These are phyloP conservation scores for Aramus guarauna DNA, from an alignment of 2,113 vertebrate genomes.

Conservation along the genomic window DNA sequence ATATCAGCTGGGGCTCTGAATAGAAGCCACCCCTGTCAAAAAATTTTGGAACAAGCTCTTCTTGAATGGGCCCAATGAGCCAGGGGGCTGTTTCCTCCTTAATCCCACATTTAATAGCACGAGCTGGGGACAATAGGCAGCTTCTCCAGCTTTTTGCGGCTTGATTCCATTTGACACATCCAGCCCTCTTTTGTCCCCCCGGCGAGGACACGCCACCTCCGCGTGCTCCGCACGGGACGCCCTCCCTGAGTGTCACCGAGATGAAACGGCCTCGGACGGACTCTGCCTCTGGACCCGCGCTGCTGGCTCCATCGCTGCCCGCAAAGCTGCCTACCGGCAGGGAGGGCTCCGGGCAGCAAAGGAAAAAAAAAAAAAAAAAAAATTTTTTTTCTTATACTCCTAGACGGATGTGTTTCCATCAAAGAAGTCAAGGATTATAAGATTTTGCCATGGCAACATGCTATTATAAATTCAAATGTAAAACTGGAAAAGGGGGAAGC, in stretches of 20 bases:
- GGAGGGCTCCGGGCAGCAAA: not conserved
- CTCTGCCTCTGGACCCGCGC: not conserved
- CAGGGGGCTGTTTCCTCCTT: constrained; percentile 34
- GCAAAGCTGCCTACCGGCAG: not conserved
- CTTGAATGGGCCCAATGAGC: constrained; percentile 56
- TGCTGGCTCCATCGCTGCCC: not conserved
- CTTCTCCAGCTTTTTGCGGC: constrained; percentile 39
- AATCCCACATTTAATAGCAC: constrained; percentile 51
- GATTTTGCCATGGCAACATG: constrained; percentile 52
- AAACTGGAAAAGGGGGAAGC: not conserved
- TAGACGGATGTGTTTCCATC: not conserved
- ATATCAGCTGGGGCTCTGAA: constrained; percentile 38
- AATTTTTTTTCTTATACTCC: not conserved
- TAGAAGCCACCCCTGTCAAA: constrained; percentile 37
- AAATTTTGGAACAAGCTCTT: constrained; percentile 57
- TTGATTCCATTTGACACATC: constrained; percentile 38
- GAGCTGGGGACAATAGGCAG: constrained; percentile 37
- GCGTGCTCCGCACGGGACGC: constrained; percentile 1
- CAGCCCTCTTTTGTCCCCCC: constrained; percentile 36
- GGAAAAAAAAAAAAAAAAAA: not conserved
- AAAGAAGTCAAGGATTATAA: constrained; percentile 29
- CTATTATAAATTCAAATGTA: constrained; percentile 55
- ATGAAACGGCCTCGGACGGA: not conserved
- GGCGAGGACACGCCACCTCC: constrained; percentile 9
- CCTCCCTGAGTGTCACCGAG: constrained; percentile 30